phyloP scores from a whole-genome alignment of 2,888 invertebrate species.

The Scaptomyza cyrtandrae region DNA sequence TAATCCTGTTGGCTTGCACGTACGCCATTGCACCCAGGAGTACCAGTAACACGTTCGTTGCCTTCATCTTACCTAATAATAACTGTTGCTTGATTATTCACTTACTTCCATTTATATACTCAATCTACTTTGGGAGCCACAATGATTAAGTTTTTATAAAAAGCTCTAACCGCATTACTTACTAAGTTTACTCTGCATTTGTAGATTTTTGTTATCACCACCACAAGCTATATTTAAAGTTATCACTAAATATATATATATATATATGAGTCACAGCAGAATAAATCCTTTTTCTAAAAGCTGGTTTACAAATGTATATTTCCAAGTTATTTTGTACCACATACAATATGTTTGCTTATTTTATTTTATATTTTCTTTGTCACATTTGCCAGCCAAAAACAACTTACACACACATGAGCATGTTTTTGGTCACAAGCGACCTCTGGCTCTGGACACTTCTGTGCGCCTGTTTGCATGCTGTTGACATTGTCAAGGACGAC shows the following conservation, averaged over 20 bases:
- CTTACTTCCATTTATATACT: slow-evolving; percentile 12
- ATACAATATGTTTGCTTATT: not conserved
- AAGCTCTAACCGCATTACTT: not conserved
- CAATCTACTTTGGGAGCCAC: not conserved
- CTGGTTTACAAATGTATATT: not conserved
- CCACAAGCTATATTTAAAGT: too few species aligned
- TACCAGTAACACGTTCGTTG: slow-evolving; percentile 12
- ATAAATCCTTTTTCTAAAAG: too few species aligned
- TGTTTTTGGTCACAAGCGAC: slow-evolving; percentile 26
- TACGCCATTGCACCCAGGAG: slow-evolving; percentile 18
- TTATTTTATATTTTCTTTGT: not conserved
- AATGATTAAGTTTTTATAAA: slow-evolving; percentile 10
- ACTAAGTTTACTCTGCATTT: not conserved
- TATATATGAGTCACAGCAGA: too few species aligned
- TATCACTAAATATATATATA: too few species aligned
- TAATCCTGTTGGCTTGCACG: slow-evolving; percentile 8
- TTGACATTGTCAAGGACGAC: slow-evolving; percentile 73
- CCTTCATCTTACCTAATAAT: slow-evolving; percentile 8
- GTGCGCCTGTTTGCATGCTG: slow-evolving; percentile 51
- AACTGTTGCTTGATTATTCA: not conserved
- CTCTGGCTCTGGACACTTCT: slow-evolving; percentile 54
- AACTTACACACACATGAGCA: not conserved
- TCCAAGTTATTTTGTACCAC: not conserved
- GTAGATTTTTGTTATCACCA: not conserved
- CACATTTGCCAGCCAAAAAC: not conserved